Evolutionary conservation across 2,888 invertebrate genomes (phyloP).

Genomic region (Autographa gamma): DNA sequence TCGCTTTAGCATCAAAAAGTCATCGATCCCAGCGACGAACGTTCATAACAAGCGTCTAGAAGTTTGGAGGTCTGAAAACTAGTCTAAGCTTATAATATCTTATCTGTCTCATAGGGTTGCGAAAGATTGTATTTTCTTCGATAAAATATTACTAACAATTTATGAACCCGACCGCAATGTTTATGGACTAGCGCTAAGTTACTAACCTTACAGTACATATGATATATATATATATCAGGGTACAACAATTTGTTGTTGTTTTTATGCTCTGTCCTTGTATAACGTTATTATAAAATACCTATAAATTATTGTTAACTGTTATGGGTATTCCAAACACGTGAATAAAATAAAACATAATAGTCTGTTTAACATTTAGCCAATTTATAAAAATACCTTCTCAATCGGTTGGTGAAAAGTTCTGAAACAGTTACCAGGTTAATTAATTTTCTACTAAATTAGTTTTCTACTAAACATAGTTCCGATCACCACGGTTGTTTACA

Average conservation of each 20-base stretch:
- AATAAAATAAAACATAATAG: too few species aligned
- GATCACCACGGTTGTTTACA: too few species aligned
- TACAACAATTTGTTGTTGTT: constrained; percentile 1
- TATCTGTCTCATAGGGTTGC: constrained; percentile 4
- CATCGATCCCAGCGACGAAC: not conserved
- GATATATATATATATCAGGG: constrained; percentile 1
- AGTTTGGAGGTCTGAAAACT: constrained; percentile 4
- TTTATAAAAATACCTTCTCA: too few species aligned
- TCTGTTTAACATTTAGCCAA: too few species aligned
- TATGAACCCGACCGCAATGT: constrained; percentile 4
- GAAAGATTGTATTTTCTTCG: constrained; percentile 4
- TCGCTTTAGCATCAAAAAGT: constrained; percentile 4
- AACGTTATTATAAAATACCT: not conserved
- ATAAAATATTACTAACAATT: constrained; percentile 4
- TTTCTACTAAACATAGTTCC: too few species aligned
- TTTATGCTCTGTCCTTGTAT: not conserved
- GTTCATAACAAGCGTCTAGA: constrained; percentile 4
- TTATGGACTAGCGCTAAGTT: constrained; percentile 4
- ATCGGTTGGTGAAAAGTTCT: too few species aligned
- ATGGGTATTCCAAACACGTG: too few species aligned
- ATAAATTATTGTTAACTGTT: too few species aligned
- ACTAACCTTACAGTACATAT: constrained; percentile 1
- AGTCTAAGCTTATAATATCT: constrained; percentile 4
- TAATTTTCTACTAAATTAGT: too few species aligned
- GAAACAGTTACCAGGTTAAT: too few species aligned